Conservation (phyloP, 2,113 vertebrate species). For the Cyanoderma ruficeps region DNA sequence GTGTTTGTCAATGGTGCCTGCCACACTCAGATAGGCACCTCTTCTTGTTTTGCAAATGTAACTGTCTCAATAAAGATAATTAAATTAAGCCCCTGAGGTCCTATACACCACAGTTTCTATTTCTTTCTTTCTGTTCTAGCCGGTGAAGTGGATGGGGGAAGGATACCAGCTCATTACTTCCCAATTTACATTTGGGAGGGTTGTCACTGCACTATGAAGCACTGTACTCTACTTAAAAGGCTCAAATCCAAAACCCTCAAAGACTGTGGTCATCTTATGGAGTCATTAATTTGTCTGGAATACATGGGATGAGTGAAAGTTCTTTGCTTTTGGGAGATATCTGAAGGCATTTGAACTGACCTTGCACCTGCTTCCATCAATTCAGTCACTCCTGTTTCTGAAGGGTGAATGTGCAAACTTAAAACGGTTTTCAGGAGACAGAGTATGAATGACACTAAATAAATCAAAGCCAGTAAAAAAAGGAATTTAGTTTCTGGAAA, state of each 20-base stretch:
- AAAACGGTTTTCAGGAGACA: neutral
- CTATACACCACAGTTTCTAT: neutral
- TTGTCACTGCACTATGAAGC: accelerated
- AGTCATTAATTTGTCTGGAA: neutral
- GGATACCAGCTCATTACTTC: neutral
- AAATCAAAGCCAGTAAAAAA: neutral
- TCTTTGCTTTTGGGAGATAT: neutral
- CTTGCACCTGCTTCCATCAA: neutral
- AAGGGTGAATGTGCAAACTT: neutral
- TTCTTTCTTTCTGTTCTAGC: neutral
- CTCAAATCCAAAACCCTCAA: neutral
- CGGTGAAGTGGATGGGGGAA: neutral
- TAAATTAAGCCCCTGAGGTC: slow-evolving; percentile 41
- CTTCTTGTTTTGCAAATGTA: slow-evolving; percentile 50
- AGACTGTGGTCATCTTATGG: neutral
- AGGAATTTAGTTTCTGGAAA: neutral
- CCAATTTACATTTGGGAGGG: neutral
- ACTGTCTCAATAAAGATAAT: slow-evolving; percentile 40
- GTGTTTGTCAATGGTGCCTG: slow-evolving; percentile 40
- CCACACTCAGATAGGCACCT: slow-evolving; percentile 40
- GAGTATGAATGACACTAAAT: neutral
- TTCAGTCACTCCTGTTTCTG: neutral
- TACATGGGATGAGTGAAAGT: neutral
- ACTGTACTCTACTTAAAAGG: neutral
- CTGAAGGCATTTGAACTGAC: neutral